A percentile compares a stretch with the other conserved stretches of the same genome.
These are phyloP conservation scores for Hirtodrosophila duncani DNA, from an alignment of 2,888 invertebrate species.

Conservation along the genomic window DNA sequence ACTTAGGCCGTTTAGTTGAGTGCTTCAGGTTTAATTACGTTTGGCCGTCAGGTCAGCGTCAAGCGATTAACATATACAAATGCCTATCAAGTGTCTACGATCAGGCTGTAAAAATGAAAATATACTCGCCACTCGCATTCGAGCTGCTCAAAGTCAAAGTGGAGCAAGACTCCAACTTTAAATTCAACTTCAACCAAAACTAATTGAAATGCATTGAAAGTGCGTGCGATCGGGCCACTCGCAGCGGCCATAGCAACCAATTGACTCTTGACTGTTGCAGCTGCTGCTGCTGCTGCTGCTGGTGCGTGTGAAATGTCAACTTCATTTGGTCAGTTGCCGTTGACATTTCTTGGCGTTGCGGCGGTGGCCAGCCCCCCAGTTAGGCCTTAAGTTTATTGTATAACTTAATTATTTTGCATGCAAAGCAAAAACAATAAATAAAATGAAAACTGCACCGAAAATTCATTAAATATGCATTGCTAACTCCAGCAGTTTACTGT, in stretches of 20 bases:
- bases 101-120: slow-evolving; percentile 62
- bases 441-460: slow-evolving; percentile 15
- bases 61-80: slow-evolving; percentile 65
- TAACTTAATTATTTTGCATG: slow-evolving; percentile 62
- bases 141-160: slow-evolving; percentile 64
- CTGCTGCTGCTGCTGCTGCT: slow-evolving; percentile 25
- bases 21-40: slow-evolving; percentile 64
- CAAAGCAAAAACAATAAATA: neutral
- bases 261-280: slow-evolving; percentile 17
- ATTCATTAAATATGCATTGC: slow-evolving; percentile 1
- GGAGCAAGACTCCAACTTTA: slow-evolving; percentile 55
- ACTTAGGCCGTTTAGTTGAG: slow-evolving; percentile 16
- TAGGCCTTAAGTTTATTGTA: slow-evolving; percentile 14
- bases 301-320: slow-evolving; percentile 65
- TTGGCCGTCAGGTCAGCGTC: slow-evolving; percentile 59
- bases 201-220: slow-evolving; percentile 73
- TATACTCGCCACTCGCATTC: slow-evolving; percentile 29
- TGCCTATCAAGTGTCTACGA: slow-evolving; percentile 67
- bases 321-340: slow-evolving; percentile 29
- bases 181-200: slow-evolving; percentile 28
- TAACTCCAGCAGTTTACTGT: slow-evolving; percentile 7
- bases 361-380: slow-evolving; percentile 13
- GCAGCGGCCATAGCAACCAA: slow-evolving; percentile 3
- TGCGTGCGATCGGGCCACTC: slow-evolving; percentile 56
- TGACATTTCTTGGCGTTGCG: slow-evolving; percentile 46